Base-by-base conservation (phyloP, 2,797 vertebrate genomes). In the Epinephelus malabaricus region DNA sequence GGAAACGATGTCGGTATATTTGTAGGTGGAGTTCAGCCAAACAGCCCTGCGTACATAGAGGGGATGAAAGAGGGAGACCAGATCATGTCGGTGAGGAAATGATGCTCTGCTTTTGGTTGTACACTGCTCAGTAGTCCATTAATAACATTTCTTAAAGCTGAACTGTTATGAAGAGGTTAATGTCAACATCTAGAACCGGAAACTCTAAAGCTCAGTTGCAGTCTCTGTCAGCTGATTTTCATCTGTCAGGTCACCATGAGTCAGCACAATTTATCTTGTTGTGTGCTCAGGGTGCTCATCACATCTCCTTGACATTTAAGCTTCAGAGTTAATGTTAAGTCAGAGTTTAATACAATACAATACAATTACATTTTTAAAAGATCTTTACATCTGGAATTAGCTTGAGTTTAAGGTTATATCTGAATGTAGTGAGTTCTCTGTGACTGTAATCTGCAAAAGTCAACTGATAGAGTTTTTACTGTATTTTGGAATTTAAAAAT, bases 1-100 rank as follows among this genome's bases (percentile, higher is more conserved):
- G 98, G 98, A 34, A 99, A 99, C 0, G 97, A 99, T 0, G 96
- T 98, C 0, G 98, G 98, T 46, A 99, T 99, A 92, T 99, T 99
- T 4, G 97, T 99, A 10, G 96, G 97, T 0, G 95, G 96, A 0
- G 96, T 99, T 81, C 98, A 99, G 84, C 96, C 96, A 0, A 97
- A 96, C 78, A 99, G 98, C 89, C 96, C 96, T 0, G 98, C 98
- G 0, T 96, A 96, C 0, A 83, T 74, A 8, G 94, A 97, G 86
- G 98, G 97, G 0, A 90, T 99, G 92, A 94, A 58, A 65, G 97
- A 97, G 76, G 98, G 98, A 0, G 98, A 99, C 78, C 97, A 99
- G 93, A 98, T 99, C 80, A 92, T 99, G 81, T 95, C 98, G 97
- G 98, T 99, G 90, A 78, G 66, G 69, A 23, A 12, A 40, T 8